Evolutionary conservation across 1,140 invertebrate genomes (phyloP), one percentile per base, ranked within the genome.

Genomic region (Papilio polyxenes): DNA sequence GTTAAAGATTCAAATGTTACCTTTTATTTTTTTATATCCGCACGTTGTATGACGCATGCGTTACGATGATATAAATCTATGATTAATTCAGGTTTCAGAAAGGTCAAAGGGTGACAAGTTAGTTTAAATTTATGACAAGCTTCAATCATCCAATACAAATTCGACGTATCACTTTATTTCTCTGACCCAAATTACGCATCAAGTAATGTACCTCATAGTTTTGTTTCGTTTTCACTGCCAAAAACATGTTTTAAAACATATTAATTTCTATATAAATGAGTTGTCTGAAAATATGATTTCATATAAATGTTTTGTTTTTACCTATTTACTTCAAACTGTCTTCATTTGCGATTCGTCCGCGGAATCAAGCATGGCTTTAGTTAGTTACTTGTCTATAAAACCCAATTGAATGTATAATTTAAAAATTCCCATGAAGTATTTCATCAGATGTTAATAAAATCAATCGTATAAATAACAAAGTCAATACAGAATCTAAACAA

Each of bases 1-100:
- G 3, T 7, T 5, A 10, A 49, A 53, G 49, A 77, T 31, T 77
- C 75, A 77, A 77, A 15, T 77, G 11, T 31, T 76, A 20, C 49
- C 74, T 9, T 75, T 4, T 5, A 6, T 31, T 31, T 77, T 77
- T 77, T 56, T 53, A 17, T 77, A 0, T 13, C 4, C 11, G n/a
- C n/a, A 49, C 5, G 7, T 48, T 8, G 13, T 23, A 53, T 77
- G 75, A 77, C 75, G 75, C 75, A 77, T 6, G 37, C 72, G 15
- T 7, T 17, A 37, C 15, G 15, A 31, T 13, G 37, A 53, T 11
- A 53, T 31, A 8, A 17, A 48, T 44, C 23, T 77, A 77, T 37
- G 49, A 77, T 77, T 77, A 77, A 56, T 77, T 53, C 49, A 77
- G 20, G 9, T 76, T 10, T 17, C 75, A 31, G n/a, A 53, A 77